These are phyloP conservation scores for Rhinichthys osculus DNA, from an alignment of 2,797 vertebrate species.

Conservation along the genomic window DNA sequence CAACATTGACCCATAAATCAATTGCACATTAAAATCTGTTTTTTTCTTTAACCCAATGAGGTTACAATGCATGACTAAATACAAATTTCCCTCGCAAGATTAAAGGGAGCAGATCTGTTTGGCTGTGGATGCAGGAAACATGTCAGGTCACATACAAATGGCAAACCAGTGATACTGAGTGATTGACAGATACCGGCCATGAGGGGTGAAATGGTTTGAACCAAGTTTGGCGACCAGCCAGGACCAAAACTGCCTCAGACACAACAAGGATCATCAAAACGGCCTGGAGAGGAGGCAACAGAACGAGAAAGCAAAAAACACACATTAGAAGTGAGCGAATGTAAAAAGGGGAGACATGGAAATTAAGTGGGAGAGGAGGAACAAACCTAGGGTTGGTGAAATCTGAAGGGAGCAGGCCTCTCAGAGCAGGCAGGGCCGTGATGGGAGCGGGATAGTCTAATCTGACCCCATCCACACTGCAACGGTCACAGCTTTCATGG, in stretches of 20 bases:
- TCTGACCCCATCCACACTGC: constrained; percentile 80
- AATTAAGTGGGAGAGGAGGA: constrained; percentile 43
- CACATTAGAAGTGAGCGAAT: neutral
- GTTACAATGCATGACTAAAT: neutral
- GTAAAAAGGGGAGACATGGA: constrained; percentile 29
- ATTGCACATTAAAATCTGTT: neutral
- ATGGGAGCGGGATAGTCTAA: constrained; percentile 87
- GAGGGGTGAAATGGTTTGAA: constrained; percentile 9
- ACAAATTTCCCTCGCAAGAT: neutral
- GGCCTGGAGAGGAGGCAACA: constrained; percentile 26
- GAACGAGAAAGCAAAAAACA: constrained; percentile 15
- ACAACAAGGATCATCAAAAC: neutral
- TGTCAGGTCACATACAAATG: constrained; percentile 62
- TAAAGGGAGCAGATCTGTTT: constrained; percentile 64
- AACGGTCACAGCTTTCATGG: constrained; percentile 81
- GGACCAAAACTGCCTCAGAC: constrained; percentile 24
- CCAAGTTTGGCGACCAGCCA: neutral
- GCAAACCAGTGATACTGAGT: constrained; percentile 65
- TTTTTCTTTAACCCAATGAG: neutral
- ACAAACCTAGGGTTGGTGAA: constrained; percentile 64
- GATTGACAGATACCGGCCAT: constrained; percentile 66
- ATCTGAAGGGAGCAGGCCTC: constrained; percentile 76
- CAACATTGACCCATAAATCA: constrained; percentile 20
- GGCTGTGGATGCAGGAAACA: constrained; percentile 66
- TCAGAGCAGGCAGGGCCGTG: constrained; percentile 66